Base-by-base conservation (phyloP, 2,888 invertebrate genomes). In the Syritta pipiens region DNA sequence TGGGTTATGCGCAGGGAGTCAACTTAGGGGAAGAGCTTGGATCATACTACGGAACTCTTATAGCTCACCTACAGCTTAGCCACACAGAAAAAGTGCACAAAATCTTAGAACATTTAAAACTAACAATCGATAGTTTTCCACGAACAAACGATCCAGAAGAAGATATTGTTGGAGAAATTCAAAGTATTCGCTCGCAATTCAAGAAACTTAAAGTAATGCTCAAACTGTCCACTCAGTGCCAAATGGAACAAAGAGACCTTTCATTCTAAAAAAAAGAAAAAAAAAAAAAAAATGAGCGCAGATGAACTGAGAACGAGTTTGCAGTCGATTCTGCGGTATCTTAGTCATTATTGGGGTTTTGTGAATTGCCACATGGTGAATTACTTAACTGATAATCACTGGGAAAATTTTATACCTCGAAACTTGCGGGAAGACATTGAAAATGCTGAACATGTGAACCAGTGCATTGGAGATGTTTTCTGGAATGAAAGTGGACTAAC, bases 281-380 rank as follows among this genome's bases (percentile, higher is more conserved):
- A 2, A 59, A 17, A 6, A 82, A 3, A 2, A 2, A 59, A 17
- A 6, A 82, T 63, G 67, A 49, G 17, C 3, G 44, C 62, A 0
- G 37, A 35, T 0, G 79, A 79, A 1, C 4, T 79, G 82, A 84
- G 84, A 79, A 63, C 85, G 42, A 89, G 90, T 49, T 85, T 93
- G 20, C 91, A 92, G 62, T 85, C 87, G 1, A 87, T 92, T 7
- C 85, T 92, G 0, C 84, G 86, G 7, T 94, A 91, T 86, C 86
- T 95, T 14, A 88, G 90, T 14, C 92, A 92, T 0, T 88, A 92
- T 37, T 87, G 92, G 76, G 90, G 91, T 0, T 87, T 96, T 22
- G 91, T 92, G 0, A 94, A 95, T 86, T 93, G 94, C 82, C 96
- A 96, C 85, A 93, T 95, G 92, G 95, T 93, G 0, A 92, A 93